Base-by-base conservation (phyloP, 2,797 vertebrate genomes). In the Microhierax caerulescens region DNA sequence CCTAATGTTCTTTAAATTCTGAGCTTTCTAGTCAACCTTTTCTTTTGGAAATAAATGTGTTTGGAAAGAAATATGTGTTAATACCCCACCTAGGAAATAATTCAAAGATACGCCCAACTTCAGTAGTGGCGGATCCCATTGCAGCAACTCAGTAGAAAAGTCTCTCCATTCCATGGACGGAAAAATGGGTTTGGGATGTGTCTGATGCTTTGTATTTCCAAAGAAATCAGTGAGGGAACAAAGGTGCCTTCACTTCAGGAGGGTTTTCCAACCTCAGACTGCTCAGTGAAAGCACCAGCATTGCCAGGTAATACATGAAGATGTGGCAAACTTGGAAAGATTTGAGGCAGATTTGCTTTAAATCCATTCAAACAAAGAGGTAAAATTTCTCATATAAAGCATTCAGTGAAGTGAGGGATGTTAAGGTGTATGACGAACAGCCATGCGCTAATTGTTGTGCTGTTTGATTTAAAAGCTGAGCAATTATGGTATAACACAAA, bases 391-490 rank as follows among this genome's bases (percentile, higher is more conserved):
- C 77, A 10, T 24, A 6, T 13, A 48, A 85, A 79, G n/a, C 36
- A 16, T 69, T 85, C 22, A 37, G 63, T 34, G 57, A 37, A 56
- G n/a, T 11, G 56, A 11, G 13, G 41, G 22, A 51, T 76, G 50
- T 53, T 90, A 18, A 90, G 75, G 80, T 82, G 72, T 59, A 39
- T 88, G 85, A 74, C 51, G 51, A 82, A 47, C 73, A 84, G n/a
- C 53, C 63, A 56, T n/a, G 36, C 2, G 2, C 25, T 90, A 74
- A 85, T 83, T 93, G 47, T 80, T 95, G 59, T 68, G 87, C 89
- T 91, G 47, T 78, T 93, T 84, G 74, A 78, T 93, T 94, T 90
- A 72, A 70, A 94, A 68, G 47, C 36, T 72, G 83, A 90, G 82
- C 67, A 93, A 93, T 97, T 93, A 54, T 32, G 43, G 48, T n/a